Evolutionary conservation across 2,113 vertebrate genomes (phyloP).

Genomic region (Labeo catla): DNA sequence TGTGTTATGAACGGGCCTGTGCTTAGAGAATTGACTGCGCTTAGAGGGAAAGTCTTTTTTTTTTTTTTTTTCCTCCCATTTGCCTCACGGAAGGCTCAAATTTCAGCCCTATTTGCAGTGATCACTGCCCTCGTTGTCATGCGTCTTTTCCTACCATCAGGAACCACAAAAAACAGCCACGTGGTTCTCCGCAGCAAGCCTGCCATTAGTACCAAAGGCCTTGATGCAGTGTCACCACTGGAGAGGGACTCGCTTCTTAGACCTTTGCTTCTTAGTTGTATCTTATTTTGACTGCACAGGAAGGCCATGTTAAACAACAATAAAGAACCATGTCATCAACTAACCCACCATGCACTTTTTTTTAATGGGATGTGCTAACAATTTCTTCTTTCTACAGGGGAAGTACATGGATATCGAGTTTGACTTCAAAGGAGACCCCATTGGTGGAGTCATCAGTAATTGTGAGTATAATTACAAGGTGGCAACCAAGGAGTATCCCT

Average conservation of each 20-base stretch:
- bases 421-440: conserved; percentile 97
- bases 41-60: neutral
- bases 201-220: conserved; percentile 39
- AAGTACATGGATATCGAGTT: conserved; percentile 99
- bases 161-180: conserved; percentile 26
- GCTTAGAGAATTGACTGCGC: neutral
- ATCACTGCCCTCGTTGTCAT: neutral
- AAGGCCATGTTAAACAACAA: conserved; percentile 17
- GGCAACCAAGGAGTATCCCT: conserved; percentile 17
- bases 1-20: conserved; percentile 34
- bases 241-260: neutral
- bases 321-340: conserved; percentile 8
- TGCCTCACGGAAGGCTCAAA: conserved; percentile 32
- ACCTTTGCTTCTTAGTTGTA: conserved; percentile 33
- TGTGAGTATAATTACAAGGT: conserved; percentile 84
- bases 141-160: conserved; percentile 32
- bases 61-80: conserved; percentile 4
- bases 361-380: conserved; percentile 26
- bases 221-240: conserved; percentile 43
- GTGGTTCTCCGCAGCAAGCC: conserved; percentile 22
- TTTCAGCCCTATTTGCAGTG: conserved; percentile 47
- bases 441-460: conserved; percentile 99
- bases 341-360: neutral
- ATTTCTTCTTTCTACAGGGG: conserved; percentile 79
- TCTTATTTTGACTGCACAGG: conserved; percentile 49